Evolutionary conservation across 1,140 invertebrate species (phyloP).

Genomic region (Orussus abietinus): DNA sequence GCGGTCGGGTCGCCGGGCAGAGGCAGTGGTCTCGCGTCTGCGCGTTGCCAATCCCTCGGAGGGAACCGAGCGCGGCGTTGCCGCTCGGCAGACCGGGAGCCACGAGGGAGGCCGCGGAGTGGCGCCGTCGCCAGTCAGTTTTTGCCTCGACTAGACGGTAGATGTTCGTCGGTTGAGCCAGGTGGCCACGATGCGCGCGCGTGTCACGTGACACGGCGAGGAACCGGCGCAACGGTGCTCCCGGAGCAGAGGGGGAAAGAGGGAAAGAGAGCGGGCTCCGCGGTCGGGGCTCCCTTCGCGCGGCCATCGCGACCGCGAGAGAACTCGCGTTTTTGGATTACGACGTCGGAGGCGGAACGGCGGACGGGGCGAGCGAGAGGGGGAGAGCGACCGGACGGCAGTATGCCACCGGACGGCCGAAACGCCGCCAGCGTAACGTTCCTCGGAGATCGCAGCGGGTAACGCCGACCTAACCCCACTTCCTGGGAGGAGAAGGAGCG

Average conservation of each 20-base stretch:
- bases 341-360: conserved; percentile 6
- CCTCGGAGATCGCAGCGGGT: too few species aligned
- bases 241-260: background rate
- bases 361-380: background rate
- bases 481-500: background rate
- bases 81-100: conserved; percentile 11
- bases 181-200: conserved; percentile 21
- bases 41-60: too few species aligned
- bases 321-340: too few species aligned
- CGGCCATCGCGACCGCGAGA: too few species aligned
- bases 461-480: too few species aligned
- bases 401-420: background rate
- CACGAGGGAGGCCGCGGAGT: conserved; percentile 31
- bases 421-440: too few species aligned
- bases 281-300: too few species aligned
- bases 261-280: background rate
- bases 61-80: background rate
- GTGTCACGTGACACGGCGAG: conserved; percentile 39
- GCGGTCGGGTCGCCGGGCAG: conserved; percentile 10
- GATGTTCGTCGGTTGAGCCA: conserved; percentile 12
- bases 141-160: conserved; percentile 30
- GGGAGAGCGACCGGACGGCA: background rate
- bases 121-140: conserved; percentile 34
- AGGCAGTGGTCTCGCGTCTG: too few species aligned
- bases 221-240: conserved; percentile 5